Evolutionary conservation across 2,797 vertebrate genomes (phyloP).

Genomic region (Acomys russatus): DNA sequence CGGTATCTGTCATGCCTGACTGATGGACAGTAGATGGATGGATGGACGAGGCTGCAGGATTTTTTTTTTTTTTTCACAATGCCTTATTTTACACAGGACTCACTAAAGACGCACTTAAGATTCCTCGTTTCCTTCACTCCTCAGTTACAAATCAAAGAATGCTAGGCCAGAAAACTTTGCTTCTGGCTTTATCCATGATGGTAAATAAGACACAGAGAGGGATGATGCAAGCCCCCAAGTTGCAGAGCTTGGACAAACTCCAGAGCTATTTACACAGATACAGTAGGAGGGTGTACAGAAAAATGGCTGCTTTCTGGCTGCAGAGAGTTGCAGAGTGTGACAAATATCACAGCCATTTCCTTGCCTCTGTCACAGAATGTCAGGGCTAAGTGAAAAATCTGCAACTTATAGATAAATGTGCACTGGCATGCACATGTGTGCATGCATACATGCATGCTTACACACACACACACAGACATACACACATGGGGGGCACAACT

Average conservation of each 20-base stretch:
- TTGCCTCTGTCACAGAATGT: not conserved
- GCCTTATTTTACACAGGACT: slow-evolving; percentile 7
- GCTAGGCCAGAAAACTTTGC: not conserved
- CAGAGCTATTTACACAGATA: not conserved
- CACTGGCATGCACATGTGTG: not conserved
- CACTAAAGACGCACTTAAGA: slow-evolving; percentile 19
- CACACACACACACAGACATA: not conserved
- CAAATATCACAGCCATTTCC: not conserved
- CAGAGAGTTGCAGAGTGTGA: not conserved
- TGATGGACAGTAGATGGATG: not conserved
- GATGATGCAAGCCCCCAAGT: fast-evolving
- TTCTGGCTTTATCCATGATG: not conserved
- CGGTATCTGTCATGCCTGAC: not conserved
- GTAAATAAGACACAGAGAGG: not conserved
- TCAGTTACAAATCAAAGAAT: slow-evolving; percentile 28
- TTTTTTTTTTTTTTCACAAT: slow-evolving; percentile 1
- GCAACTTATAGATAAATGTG: not conserved
- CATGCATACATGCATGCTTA: not conserved
- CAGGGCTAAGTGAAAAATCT: not conserved
- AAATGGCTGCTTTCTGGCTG: not conserved
- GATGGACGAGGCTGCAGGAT: not conserved
- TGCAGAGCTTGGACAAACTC: not conserved
- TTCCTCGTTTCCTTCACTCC: not conserved
- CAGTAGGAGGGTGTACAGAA: not conserved
- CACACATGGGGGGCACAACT: not conserved